phyloP scores from a whole-genome alignment of 2,113 vertebrate species.

The Tretioscincus oriximinensis region DNA sequence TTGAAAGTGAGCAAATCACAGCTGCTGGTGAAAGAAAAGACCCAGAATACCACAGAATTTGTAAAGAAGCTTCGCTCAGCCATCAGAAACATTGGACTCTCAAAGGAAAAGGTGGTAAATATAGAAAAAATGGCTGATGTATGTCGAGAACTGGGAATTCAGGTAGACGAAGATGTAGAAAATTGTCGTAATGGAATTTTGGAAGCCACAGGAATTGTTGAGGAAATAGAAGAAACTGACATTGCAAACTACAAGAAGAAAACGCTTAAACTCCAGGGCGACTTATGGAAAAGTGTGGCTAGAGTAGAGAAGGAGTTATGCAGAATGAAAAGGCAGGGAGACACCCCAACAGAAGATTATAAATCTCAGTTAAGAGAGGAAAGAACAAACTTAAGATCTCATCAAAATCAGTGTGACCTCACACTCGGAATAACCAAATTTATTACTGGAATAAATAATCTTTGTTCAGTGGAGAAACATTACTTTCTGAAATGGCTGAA shows the following conservation, averaged over 20 bases:
- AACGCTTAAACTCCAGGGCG: conserved; percentile 15
- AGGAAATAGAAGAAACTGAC: conserved; percentile 10
- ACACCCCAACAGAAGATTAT: conserved; percentile 17
- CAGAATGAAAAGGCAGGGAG: conserved; percentile 34
- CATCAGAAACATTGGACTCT: conserved; percentile 24
- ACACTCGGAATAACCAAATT: conserved; percentile 17
- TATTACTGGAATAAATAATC: conserved; percentile 7
- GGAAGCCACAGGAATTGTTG: conserved; percentile 12
- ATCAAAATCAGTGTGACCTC: conserved; percentile 8
- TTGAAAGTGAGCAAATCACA: conserved; percentile 56
- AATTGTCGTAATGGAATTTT: conserved; percentile 50
- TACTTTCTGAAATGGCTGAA: conserved; percentile 37
- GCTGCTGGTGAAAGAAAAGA: conserved; percentile 47
- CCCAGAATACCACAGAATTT: conserved; percentile 34
- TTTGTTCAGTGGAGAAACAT: conserved; percentile 1
- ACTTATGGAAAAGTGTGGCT: conserved; percentile 23
- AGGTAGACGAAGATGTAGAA: conserved; percentile 45
- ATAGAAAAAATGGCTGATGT: conserved; percentile 58
- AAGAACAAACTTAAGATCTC: neutral
- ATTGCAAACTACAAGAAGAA: conserved; percentile 1
- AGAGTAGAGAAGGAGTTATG: conserved; percentile 29
- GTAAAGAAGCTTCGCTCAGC: conserved; percentile 35
- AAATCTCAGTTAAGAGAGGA: neutral
- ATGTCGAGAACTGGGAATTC: conserved; percentile 46
- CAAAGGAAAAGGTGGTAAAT: conserved; percentile 39